Percentiles rank a stretch among this genome's conserved stretches.
Conservation (phyloP, 2,888 invertebrate species). For the Ellobium chinense region DNA sequence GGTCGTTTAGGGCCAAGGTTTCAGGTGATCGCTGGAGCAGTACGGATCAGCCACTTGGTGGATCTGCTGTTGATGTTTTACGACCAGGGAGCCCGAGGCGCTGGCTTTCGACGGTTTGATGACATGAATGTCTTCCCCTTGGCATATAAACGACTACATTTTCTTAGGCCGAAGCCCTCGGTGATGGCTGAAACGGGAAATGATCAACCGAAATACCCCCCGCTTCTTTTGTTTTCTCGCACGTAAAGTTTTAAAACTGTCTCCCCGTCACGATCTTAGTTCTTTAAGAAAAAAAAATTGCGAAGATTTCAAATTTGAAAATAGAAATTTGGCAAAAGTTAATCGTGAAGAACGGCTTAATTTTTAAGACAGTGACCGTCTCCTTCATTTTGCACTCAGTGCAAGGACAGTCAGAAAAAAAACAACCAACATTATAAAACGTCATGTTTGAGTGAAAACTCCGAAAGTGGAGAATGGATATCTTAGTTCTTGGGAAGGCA, state of each 20-base stretch:
- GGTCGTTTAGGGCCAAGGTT: too few relatives aligned
- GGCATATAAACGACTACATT: background rate
- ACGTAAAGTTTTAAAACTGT: background rate
- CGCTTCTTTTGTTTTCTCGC: background rate
- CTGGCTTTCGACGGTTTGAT: constrained; percentile 2
- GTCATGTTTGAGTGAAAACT: too few relatives aligned
- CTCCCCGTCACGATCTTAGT: background rate
- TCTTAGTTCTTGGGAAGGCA: too few relatives aligned
- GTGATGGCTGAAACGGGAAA: background rate
- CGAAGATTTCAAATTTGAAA: too few relatives aligned
- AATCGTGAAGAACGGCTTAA: too few relatives aligned
- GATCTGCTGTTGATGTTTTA: background rate
- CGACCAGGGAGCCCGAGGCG: background rate
- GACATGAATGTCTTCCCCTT: constrained; percentile 6
- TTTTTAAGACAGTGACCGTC: too few relatives aligned
- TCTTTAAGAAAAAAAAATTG: background rate
- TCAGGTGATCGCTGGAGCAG: too few relatives aligned
- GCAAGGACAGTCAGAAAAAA: too few relatives aligned
- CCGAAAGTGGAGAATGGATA: too few relatives aligned
- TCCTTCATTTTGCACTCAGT: too few relatives aligned
- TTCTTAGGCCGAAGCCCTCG: background rate
- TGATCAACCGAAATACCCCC: background rate
- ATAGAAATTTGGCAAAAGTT: too few relatives aligned
- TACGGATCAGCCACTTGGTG: background rate
- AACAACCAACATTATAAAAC: too few relatives aligned